Evolutionary conservation across 1,140 invertebrate genomes (phyloP), one percentile per base, ranked within the genome.

Genomic region (Neoseiulus cucumeris): DNA sequence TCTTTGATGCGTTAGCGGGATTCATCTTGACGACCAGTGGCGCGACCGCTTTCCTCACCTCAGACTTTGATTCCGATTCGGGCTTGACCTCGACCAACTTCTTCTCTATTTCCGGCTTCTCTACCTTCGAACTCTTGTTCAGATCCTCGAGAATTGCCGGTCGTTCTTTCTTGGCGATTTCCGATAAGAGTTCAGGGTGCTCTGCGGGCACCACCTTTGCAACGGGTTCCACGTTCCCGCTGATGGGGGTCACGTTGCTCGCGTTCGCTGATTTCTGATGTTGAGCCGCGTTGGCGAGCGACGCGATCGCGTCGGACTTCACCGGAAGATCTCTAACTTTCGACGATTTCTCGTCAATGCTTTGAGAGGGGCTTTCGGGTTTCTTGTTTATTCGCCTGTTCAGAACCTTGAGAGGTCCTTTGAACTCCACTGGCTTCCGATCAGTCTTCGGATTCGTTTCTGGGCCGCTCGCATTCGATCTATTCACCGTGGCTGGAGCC

Each of bases 11-110:
- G 51, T 59, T 59, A 2, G 51, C 51, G 22, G 51, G 51, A 33
- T 59, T 59, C 51, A 59, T 59, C 22, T 59, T 59, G 25, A 59
- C 22, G 22, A 59, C 51, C 14, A 59, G 51, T 20, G 51, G 51
- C 6, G 51, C 51, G 17, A 20, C 33, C 17, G 2, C 14, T 6
- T 25, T 17, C 22, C 22, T 59, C 33, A 29, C 51, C 1, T 59
- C 22, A 25, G 33, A 25, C 14, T 59, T 59, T 6, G 4, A 7
- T 7, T 47, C 28, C 6, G 14, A 1, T 25, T 59, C 14, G 25
- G 51, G 22, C 22, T 25, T 25, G 45, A 47, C 45, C 2, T 33
- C 51, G 1, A 20, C 51, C 25, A 5, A 14, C 9, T 59, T 59
- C 22, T 59, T 59, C 14, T 59, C 22, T 20, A 6, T 7, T 2